Evolutionary conservation across 2,888 invertebrate genomes (phyloP), one percentile per base, ranked within the genome.

Genomic region (Epistrophella euchroma): DNA sequence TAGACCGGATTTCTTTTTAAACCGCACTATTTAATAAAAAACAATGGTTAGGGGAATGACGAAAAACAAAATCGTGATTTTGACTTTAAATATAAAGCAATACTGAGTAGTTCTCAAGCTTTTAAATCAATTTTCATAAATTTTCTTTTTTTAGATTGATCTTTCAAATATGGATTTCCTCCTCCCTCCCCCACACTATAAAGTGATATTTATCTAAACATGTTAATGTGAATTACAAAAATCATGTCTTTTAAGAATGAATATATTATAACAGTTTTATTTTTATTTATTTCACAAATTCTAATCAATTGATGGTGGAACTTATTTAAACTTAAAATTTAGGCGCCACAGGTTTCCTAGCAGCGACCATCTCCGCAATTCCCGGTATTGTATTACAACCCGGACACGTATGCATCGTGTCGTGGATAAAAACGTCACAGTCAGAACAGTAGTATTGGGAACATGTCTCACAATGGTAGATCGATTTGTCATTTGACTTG

Each of bases 351-450:
- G 91, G 91, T 68, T 90, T 90, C 15, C 89, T 88, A 2, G 91
- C 89, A 70, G 91, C 90, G 28, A 91, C 89, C 58, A 91, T 88
- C 10, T 90, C 90, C 5, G 91, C 90, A 3, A 91, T 89, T 2
- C 90, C 91, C 0, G 91, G 92, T 74, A 92, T 95, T 3, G 96
- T 95, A n/a, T 97, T 96, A 93, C 99, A 99, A 55, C 98, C 98
- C 17, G 99, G 99, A 92, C 99, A 99, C 47, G 97, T 97, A 92
- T 99, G 99, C 72, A 99, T 93, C 0, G 97, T 96, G 89, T 97
- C 97, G 88, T 99, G 97, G 47, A 99, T 96, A 91, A 98, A 97
- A 89, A 97, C 94, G 93, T 99, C 99, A 93, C 99, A 99, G 92
- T 99, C 98, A 90, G 97, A 94, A 92, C 99, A 99, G 93, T 97